Evolutionary conservation across 2,113 vertebrate genomes (phyloP), one percentile per base, ranked within the genome.

Genomic region (Sceloporus tristichus): DNA sequence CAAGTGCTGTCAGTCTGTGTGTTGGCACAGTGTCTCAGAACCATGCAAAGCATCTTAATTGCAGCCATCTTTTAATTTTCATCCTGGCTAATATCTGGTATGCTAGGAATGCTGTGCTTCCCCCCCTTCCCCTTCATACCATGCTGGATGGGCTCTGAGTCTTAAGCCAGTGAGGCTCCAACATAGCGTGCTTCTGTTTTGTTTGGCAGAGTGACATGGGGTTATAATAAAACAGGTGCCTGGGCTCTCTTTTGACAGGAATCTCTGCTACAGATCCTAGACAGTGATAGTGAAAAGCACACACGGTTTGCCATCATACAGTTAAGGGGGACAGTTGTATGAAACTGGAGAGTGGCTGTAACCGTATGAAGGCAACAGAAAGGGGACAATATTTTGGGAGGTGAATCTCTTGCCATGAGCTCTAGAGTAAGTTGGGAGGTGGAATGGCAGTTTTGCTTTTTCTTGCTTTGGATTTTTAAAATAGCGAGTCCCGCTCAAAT

Each of bases 21-120:
- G 86, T 87, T 91, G 87, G 93, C 90, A 94, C 87, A 68, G 38
- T 0, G 74, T 94, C 91, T 93, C 95, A 90, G 91, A 95, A 94
- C 92, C 95, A 95, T 29, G 48, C 93, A 92, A 93, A 91, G 68
- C 91, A 92, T 91, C 82, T 94, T 95, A 93, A 93, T 92, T 93
- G 91, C 78, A 90, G 92, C 40, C 87, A 89, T 93, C 53, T 91
- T 93, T 94, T 92, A 91, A 93, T 93, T 94, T 92, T 86, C 82
- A 87, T 94, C 89, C 84, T 89, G 91, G 87, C 93, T 93, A 88
- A 88, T 92, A 94, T 81, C 86, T 0, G 77, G 92, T 90, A 93
- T 93, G 89, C 90, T 93, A 53, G 82, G 95, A 96, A 96, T 85
- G 93, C 77, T 6, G 56, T 83, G 91, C 90, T 85, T 53, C 92